phyloP scores from a whole-genome alignment of 2,888 invertebrate genomes.

The Plagiodera versicolora region DNA sequence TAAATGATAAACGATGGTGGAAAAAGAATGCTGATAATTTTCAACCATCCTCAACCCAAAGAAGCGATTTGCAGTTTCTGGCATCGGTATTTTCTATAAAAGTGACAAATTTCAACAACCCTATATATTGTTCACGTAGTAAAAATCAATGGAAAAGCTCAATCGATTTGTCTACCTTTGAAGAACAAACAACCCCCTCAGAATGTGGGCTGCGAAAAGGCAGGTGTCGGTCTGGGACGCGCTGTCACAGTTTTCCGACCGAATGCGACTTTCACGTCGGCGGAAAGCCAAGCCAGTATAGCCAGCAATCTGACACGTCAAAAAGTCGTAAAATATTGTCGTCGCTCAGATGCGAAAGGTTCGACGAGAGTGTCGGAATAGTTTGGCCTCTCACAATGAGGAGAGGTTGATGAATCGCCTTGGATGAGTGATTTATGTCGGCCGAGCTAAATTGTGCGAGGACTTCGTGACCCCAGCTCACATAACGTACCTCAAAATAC shows the following conservation, averaged over 20 bases:
- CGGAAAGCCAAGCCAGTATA: no score
- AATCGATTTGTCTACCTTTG: no score
- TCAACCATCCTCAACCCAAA: no score
- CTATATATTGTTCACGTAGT: no score
- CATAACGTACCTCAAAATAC: no score
- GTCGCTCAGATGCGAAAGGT: conserved; percentile 56
- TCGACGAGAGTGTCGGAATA: conserved; percentile 37
- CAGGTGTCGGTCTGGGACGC: conserved; percentile 4
- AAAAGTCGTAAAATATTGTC: conserved; percentile 71
- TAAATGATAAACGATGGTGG: no score
- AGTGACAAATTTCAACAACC: no score
- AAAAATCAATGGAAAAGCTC: no score
- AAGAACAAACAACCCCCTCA: no score
- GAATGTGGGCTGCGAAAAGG: conserved; percentile 10
- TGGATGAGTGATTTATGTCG: conserved; percentile 57
- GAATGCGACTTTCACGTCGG: conserved; percentile 36
- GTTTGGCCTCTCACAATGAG: conserved; percentile 47
- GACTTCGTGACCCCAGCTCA: not conserved
- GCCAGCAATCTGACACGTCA: conserved; percentile 68
- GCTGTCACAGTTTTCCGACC: conserved; percentile 5
- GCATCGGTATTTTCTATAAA: no score
- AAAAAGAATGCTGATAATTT: no score
- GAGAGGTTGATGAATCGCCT: conserved; percentile 58
- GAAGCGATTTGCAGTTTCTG: no score
- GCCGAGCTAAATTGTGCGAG: conserved; percentile 56